Base-by-base conservation (phyloP, 2,888 invertebrate species). In the Xylophagus ater region DNA sequence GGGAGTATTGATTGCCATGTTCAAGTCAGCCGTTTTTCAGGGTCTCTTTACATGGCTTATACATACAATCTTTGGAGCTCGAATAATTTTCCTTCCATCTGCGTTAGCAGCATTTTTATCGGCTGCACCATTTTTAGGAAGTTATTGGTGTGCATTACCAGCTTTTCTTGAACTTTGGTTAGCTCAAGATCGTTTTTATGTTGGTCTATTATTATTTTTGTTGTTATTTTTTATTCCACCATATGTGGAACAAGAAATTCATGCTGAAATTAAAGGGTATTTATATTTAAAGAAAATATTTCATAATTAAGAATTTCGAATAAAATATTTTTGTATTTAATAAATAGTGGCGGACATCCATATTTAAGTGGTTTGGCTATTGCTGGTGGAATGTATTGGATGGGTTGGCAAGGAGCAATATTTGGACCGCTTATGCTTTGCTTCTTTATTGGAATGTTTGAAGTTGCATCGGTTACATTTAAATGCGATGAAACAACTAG, bases 21-120 rank as follows among this genome's bases (percentile, higher is more conserved):
- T 94, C 53, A 98, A 97, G 69, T 88, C 97, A 78, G 88, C 93
- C 1, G 71, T 86, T 1, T 98, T 98, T 68, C 97, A 98, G 60
- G 97, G 96, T 0, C 71, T 97, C 47, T 98, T 96, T 79, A 97
- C 97, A 0, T 98, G 96, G 92, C 76, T 97, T 45, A 85, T 92
- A 36, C 97, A 98, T 63, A 90, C 88, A 48, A 68, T 97, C 9
- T 96, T 97, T 59, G 87, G 87, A 41, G 86, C 85, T 4, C 88
- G 90, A 63, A 87, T 98, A 44, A 88, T 97, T 23, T 97, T 94
- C 62, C 72, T 97, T 47, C 96, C 97, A 2, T 85, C 93, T 54
- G 62, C 58, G 1, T 26, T 94, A 53, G 97, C 94, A 1, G 86
- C 92, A 2, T 72, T 96, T 38, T 71, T 98, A 54, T 96, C 92